Conservation (phyloP, 2,797 vertebrate genomes). For the Pseudomugil tenellus region DNA sequence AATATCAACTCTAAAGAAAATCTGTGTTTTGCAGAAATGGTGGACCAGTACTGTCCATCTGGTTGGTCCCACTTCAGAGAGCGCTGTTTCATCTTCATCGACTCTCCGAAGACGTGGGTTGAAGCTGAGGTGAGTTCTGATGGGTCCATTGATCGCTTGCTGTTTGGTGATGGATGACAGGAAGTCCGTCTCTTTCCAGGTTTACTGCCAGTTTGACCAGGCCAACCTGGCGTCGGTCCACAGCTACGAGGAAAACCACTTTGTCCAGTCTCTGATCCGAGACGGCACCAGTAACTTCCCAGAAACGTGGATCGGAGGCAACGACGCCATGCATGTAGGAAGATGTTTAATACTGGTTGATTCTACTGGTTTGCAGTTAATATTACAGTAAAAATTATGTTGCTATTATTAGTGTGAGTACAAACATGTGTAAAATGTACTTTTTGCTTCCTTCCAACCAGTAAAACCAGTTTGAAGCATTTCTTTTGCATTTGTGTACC, state of each 20-base stretch:
- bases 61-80: slow-evolving; percentile 11
- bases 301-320: slow-evolving; percentile 45
- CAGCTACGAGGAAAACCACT: slow-evolving; percentile 12
- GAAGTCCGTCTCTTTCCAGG: slow-evolving; percentile 12
- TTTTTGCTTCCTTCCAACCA: not conserved
- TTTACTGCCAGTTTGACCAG: slow-evolving; percentile 41
- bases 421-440: not conserved
- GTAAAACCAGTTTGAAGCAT: not conserved
- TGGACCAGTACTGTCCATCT: not conserved
- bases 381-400: too few species aligned
- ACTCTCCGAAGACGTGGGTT: slow-evolving; percentile 31
- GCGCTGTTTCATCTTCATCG: slow-evolving; percentile 25
- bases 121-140: slow-evolving; percentile 46
- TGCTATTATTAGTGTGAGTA: too few species aligned
- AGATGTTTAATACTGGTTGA: not conserved
- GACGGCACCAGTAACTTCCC: slow-evolving; percentile 14
- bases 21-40: not conserved
- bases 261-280: slow-evolving; percentile 38
- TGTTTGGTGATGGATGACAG: not conserved
- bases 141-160: not conserved
- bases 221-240: slow-evolving; percentile 50
- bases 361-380: not conserved
- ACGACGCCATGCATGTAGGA: slow-evolving; percentile 1
- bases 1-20: too few species aligned
- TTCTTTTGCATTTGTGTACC: not conserved